Evolutionary conservation across 2,113 vertebrate species (phyloP).

Genomic region (Seriola rivoliana): DNA sequence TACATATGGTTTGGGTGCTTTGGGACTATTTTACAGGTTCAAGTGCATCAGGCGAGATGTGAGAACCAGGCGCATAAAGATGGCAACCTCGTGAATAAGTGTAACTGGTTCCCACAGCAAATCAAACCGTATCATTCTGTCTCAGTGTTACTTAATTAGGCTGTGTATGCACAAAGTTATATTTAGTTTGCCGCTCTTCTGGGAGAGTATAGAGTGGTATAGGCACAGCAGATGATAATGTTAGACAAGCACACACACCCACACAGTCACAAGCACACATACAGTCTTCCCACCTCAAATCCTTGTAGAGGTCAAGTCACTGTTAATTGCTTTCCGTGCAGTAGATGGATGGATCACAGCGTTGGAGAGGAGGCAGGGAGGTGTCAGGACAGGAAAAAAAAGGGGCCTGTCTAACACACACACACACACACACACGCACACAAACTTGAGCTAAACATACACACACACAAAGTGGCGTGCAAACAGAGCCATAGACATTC

Average conservation of each 20-base stretch:
- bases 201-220: background rate
- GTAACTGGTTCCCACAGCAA: slow-evolving; percentile 33
- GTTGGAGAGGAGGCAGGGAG: slow-evolving; percentile 38
- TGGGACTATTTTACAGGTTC: slow-evolving; percentile 31
- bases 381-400: slow-evolving; percentile 54
- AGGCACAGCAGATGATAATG: slow-evolving; percentile 48
- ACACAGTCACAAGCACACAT: slow-evolving; percentile 56
- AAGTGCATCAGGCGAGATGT: background rate
- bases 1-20: slow-evolving; percentile 14
- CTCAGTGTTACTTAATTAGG: slow-evolving; percentile 35
- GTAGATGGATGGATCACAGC: slow-evolving; percentile 73
- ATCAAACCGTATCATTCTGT: slow-evolving; percentile 15
- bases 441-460: background rate
- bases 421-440: background rate
- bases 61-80: slow-evolving; percentile 16
- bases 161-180: slow-evolving; percentile 19
- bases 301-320: slow-evolving; percentile 70
- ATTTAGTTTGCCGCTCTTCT: slow-evolving; percentile 27
- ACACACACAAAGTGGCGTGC: background rate
- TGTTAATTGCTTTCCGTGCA: slow-evolving; percentile 77
- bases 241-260: slow-evolving; percentile 28
- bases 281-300: slow-evolving; percentile 55
- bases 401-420: slow-evolving; percentile 13
- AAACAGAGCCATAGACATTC: slow-evolving; percentile 1
- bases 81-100: slow-evolving; percentile 33